These are phyloP conservation scores for Sminthurides aquaticus DNA, from an alignment of 2,888 invertebrate species.

Conservation along the genomic window DNA sequence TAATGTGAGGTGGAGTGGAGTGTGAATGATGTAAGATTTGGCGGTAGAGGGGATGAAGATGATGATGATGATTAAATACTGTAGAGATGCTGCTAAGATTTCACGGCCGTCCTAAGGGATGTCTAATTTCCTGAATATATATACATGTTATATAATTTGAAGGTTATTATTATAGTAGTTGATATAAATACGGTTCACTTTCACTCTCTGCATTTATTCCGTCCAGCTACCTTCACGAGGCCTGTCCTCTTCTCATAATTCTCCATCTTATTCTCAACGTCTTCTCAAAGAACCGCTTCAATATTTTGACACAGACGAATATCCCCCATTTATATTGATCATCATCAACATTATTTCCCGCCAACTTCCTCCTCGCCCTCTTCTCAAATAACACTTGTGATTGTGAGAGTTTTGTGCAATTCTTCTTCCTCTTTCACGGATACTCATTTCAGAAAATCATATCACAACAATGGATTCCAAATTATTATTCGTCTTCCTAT, in stretches of 20 bases:
- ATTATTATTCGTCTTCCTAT: conserved; percentile 13
- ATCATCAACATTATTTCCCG: background rate
- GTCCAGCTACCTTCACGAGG: background rate
- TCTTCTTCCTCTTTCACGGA: background rate
- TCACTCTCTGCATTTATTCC: conserved; percentile 2
- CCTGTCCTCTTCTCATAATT: background rate
- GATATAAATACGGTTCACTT: conserved; percentile 3
- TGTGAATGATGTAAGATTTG: background rate
- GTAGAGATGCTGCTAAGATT: conserved; percentile 13
- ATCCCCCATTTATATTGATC: background rate
- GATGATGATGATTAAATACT: background rate
- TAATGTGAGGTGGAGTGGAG: background rate
- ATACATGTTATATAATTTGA: conserved; percentile 23
- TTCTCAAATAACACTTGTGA: background rate
- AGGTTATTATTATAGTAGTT: conserved; percentile 16
- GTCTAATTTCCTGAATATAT: conserved; percentile 20
- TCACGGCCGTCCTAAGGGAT: conserved; percentile 20
- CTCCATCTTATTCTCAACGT: no score
- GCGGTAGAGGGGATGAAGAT: background rate
- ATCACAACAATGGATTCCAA: conserved; percentile 15
- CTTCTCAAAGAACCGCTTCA: background rate
- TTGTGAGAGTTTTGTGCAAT: background rate
- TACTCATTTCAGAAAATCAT: background rate
- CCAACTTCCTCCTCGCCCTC: background rate
- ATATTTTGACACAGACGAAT: background rate